These are phyloP conservation scores for Syrrhaptes paradoxus DNA, from an alignment of 2,113 vertebrate genomes.

Conservation along the genomic window DNA sequence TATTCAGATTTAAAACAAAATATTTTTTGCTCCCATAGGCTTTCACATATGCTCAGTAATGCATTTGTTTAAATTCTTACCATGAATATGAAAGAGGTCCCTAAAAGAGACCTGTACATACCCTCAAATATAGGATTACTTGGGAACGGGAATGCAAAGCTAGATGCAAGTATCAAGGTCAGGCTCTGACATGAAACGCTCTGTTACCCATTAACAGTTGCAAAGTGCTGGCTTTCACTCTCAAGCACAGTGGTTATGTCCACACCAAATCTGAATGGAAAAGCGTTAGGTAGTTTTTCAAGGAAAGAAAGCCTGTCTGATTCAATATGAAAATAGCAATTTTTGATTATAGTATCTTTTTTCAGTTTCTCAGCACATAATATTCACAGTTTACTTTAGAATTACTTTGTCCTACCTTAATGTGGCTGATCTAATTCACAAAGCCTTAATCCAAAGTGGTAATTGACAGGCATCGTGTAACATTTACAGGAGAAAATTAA, in stretches of 20 bases:
- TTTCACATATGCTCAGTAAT: not conserved
- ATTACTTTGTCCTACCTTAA: constrained; percentile 48
- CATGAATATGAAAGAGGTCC: not conserved
- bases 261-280: not conserved
- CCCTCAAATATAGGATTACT: not conserved
- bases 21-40: not conserved
- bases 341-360: not conserved
- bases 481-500: constrained; percentile 40
- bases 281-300: not conserved
- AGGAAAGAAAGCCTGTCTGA: not conserved
- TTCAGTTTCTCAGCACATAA: not conserved
- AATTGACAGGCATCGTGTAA: constrained; percentile 1
- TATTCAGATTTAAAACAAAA: not conserved
- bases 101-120: not conserved
- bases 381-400: constrained; percentile 7
- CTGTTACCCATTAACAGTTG: not conserved
- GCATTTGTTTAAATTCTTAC: not conserved
- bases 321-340: constrained; percentile 3
- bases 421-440: constrained; percentile 30
- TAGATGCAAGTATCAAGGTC: not conserved
- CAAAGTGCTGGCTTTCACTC: not conserved
- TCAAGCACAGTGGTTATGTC: not conserved
- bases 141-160: not conserved
- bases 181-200: not conserved
- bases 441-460: not conserved